Base-by-base conservation (phyloP, 2,888 invertebrate genomes). In the Eilema griseolum region DNA sequence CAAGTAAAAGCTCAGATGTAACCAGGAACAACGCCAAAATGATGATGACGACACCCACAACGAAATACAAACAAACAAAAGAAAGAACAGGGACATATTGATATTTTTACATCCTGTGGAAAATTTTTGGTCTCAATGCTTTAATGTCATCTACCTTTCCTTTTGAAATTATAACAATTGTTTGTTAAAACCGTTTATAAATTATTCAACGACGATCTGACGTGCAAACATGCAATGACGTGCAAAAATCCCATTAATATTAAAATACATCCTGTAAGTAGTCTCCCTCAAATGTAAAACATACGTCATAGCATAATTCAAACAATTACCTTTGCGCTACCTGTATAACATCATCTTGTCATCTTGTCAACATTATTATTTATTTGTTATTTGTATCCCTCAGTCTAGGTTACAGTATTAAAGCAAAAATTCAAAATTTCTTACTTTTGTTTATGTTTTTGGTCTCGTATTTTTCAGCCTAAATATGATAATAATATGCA, bases 161-260 rank as follows among this genome's bases (percentile, higher is more conserved):
- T 59, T 59, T 59, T 26, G 59, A 59, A 59, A 59, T 28, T 26
- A 52, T 52, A 52, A 20, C 52, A 59, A 62, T 59, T 59, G 59
- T 59, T 59, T 26, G 26, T 59, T 59, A 20, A 24, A 59, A 16
- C 20, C 16, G 20, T 62, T 62, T n/a, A 62, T n/a, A 24, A 62
- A 41, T 33, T n/a, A 62, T 33, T 41, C 37, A 37, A 12, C 24
- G 41, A 1, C 7, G 12, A 16, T 28, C 59, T 59, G 59, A 59
- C 59, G 62, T 62, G 37, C 61, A 12, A n/a, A 37, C 33, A 37
- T 23, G n/a, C 23, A 37, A 37, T 33, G 62, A 37, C 41, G 33
- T 62, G 62, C 24, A 62, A 62, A 23, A 62, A 62, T 61, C 33
- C n/a, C 62, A 37, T 37, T 41, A 62, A 62, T 62, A 37, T 62